A percentile compares a stretch with the other conserved stretches of the same genome.
phyloP scores from a whole-genome alignment of 2,113 vertebrate species.

The rat (Rattus norvegicus) region DNA sequence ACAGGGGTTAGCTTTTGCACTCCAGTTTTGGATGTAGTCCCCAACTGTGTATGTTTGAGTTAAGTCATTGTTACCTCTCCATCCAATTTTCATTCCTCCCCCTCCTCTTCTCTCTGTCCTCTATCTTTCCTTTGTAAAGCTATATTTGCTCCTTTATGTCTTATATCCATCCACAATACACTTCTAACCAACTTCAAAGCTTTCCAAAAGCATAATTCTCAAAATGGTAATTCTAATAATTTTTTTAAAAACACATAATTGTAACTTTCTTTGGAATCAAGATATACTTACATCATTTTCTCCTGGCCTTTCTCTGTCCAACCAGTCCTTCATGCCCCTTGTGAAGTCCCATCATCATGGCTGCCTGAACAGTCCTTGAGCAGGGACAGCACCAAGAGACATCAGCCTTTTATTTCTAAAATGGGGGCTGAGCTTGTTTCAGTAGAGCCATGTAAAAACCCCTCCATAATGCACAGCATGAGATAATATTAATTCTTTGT shows the following conservation, averaged over 20 bases:
- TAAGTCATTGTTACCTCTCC: not conserved
- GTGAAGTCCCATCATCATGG: not conserved
- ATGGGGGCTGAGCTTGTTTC: not conserved
- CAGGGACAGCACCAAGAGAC: not conserved
- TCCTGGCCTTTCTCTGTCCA: not conserved
- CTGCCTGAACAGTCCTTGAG: not conserved
- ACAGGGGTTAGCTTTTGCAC: not conserved
- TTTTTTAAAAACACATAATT: not conserved
- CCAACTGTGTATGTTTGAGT: not conserved
- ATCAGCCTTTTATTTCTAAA: constrained; percentile 15
- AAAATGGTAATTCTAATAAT: not conserved
- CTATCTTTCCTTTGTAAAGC: not conserved
- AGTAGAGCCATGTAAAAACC: not conserved
- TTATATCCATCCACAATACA: not conserved
- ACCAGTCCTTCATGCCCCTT: not conserved
- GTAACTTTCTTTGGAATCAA: not conserved
- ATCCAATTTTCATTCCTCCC: not conserved
- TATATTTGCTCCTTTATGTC: not conserved
- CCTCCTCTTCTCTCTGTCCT: too few relatives aligned
- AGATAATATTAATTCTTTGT: not conserved
- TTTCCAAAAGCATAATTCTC: not conserved
- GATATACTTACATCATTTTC: not conserved
- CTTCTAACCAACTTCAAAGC: not conserved
- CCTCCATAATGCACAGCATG: too few relatives aligned
- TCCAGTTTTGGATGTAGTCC: not conserved